A percentile compares a stretch with the other conserved stretches of the same genome.
Conservation (phyloP, 2,888 invertebrate species). For the Liodrosophila aerea region DNA sequence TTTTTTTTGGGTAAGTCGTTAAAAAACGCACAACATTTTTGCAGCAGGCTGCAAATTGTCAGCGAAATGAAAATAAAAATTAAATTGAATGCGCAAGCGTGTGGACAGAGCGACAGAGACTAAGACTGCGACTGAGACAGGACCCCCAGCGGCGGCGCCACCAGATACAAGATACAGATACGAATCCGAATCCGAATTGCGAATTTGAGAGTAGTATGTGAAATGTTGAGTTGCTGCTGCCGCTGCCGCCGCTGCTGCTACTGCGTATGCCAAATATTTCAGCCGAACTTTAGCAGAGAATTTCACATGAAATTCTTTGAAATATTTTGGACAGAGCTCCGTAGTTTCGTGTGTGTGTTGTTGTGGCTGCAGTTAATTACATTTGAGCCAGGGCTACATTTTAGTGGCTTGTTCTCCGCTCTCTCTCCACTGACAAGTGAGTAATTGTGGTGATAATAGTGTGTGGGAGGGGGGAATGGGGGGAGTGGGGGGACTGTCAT, state of each 20-base stretch:
- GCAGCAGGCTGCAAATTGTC: constrained; percentile 72
- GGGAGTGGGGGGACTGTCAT: constrained; percentile 38
- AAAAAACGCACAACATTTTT: constrained; percentile 65
- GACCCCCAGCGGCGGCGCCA: constrained; percentile 77
- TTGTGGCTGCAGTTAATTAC: constrained; percentile 41
- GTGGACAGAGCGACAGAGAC: constrained; percentile 45
- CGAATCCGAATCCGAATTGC: constrained; percentile 35
- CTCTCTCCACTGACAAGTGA: constrained; percentile 57
- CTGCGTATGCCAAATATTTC: constrained; percentile 75
- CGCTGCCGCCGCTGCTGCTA: too few species aligned
- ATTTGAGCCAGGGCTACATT: constrained; percentile 9
- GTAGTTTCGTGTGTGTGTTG: constrained; percentile 26
- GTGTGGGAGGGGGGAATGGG: neutral
- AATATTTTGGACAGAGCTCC: constrained; percentile 5
- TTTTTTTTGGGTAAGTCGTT: constrained; percentile 52
- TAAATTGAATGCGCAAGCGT: constrained; percentile 71
- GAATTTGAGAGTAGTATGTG: constrained; percentile 50
- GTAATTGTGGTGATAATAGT: constrained; percentile 38
- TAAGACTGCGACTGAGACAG: constrained; percentile 43
- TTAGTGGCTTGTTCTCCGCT: constrained; percentile 55
- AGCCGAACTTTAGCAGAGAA: constrained; percentile 66
- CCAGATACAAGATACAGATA: constrained; percentile 72
- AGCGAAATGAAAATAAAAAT: constrained; percentile 71
- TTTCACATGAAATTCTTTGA: constrained; percentile 66
- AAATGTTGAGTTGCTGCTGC: constrained; percentile 21